A percentile compares a stretch with the other conserved stretches of the same genome.
Evolutionary conservation across 2,888 invertebrate genomes (phyloP).

Genomic region (Malacosoma neustria): DNA sequence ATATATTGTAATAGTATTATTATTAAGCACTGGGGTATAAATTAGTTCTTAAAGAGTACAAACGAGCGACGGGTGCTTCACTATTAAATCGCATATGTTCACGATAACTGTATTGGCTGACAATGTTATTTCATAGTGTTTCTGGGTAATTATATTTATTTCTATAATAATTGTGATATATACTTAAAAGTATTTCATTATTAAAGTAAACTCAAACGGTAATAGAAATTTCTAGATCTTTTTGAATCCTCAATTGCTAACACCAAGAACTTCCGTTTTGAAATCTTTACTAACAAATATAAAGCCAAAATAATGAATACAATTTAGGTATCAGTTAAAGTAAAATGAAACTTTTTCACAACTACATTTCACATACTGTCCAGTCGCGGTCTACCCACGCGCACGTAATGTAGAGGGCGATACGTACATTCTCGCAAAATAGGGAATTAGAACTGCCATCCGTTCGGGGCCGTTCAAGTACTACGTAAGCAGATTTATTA

Average conservation of each 20-base stretch:
- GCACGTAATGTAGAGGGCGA: constrained; percentile 30
- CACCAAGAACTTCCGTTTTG: too few relatives aligned
- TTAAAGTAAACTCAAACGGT: too few relatives aligned
- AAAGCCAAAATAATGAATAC: too few relatives aligned
- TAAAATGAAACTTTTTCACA: constrained; percentile 31
- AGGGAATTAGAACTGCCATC: constrained; percentile 65
- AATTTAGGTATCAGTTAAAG: constrained; percentile 9
- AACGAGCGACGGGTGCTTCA: not conserved
- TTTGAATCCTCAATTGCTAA: too few relatives aligned
- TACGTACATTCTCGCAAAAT: constrained; percentile 50
- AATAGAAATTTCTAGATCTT: too few relatives aligned
- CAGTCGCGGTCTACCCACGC: constrained; percentile 40
- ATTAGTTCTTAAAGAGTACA: not conserved
- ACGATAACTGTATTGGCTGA: not conserved
- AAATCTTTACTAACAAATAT: too few relatives aligned
- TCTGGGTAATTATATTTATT: too few relatives aligned
- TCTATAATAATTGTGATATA: too few relatives aligned
- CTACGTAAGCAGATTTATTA: too few relatives aligned
- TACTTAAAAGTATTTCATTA: too few relatives aligned
- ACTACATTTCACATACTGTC: constrained; percentile 40
- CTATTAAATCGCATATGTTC: not conserved
- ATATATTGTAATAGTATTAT: not conserved
- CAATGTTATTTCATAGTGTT: not conserved
- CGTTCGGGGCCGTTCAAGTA: too few relatives aligned
- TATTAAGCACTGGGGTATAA: not conserved